phyloP scores from a whole-genome alignment of 1,140 invertebrate species.

The Brachionus calyciflorus region DNA sequence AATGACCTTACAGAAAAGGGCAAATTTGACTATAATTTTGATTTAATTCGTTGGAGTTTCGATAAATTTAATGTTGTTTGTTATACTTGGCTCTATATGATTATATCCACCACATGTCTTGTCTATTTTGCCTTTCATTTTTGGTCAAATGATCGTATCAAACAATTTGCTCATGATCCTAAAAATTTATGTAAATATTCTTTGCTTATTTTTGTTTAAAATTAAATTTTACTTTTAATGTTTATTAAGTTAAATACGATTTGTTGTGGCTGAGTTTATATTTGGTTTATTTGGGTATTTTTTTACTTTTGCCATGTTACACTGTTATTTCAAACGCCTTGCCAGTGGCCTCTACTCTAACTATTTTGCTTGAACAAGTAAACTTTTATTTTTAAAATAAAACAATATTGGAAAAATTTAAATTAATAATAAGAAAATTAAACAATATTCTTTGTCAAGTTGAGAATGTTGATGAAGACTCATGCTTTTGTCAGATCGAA shows the following conservation, averaged over 20 bases:
- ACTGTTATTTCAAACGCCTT: background rate
- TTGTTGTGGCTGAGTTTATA: conserved; percentile 54
- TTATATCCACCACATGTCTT: conserved; percentile 60
- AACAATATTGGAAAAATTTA: conserved; percentile 15
- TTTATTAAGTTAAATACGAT: conserved; percentile 55
- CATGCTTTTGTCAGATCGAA: conserved; percentile 75
- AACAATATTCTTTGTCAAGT: conserved; percentile 62
- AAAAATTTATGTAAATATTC: conserved; percentile 33
- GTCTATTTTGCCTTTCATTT: conserved; percentile 64
- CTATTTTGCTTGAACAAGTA: conserved; percentile 65
- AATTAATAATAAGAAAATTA: background rate
- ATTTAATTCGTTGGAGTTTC: conserved; percentile 64
- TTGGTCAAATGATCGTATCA: conserved; percentile 59
- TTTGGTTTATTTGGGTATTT: conserved; percentile 47
- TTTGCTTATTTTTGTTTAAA: background rate
- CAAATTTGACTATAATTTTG: conserved; percentile 67
- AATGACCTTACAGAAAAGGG: conserved; percentile 72
- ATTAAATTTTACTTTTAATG: background rate
- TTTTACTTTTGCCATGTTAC: conserved; percentile 7
- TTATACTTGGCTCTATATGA: conserved; percentile 65
- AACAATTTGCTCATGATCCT: background rate
- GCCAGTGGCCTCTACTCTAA: conserved; percentile 10
- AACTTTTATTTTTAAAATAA: conserved; percentile 38
- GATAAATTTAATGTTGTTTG: conserved; percentile 64
- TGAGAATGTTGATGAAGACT: conserved; percentile 78